phyloP scores from a whole-genome alignment of 2,888 invertebrate genomes.

The Sussaba pulchella region DNA sequence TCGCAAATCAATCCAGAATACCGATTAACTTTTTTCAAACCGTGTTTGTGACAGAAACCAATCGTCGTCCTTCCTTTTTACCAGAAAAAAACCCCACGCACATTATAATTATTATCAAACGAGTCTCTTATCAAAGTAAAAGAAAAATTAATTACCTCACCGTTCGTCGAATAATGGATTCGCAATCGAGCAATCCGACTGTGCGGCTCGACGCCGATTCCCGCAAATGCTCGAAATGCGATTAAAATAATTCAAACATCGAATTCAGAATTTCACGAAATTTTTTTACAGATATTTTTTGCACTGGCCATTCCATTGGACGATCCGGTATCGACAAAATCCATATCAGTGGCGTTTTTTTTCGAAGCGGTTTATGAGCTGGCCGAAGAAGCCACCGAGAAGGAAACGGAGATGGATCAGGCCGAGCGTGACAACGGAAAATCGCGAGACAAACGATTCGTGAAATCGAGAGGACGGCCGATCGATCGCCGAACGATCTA shows the following conservation, averaged over 20 bases:
- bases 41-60: conserved; percentile 6
- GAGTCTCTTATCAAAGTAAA: no score
- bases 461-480: conserved; percentile 62
- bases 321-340: conserved; percentile 86
- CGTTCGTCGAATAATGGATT: no score
- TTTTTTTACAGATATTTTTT: conserved; percentile 87
- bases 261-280: background rate
- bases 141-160: no score
- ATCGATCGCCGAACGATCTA: conserved; percentile 76
- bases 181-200: no score
- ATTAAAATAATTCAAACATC: background rate
- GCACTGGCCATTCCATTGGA: conserved; percentile 90
- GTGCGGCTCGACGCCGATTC: no score
- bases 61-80: background rate
- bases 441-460: conserved; percentile 60
- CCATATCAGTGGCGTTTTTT: conserved; percentile 90
- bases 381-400: conserved; percentile 79
- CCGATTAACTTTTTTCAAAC: background rate
- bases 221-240: no score
- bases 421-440: conserved; percentile 19
- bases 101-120: no score
- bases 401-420: conserved; percentile 31
- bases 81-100: no score
- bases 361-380: conserved; percentile 89
- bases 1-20: conserved; percentile 15